These are phyloP conservation scores for Brachyrhaphis roseni DNA, from an alignment of 2,797 vertebrate species.

Conservation along the genomic window DNA sequence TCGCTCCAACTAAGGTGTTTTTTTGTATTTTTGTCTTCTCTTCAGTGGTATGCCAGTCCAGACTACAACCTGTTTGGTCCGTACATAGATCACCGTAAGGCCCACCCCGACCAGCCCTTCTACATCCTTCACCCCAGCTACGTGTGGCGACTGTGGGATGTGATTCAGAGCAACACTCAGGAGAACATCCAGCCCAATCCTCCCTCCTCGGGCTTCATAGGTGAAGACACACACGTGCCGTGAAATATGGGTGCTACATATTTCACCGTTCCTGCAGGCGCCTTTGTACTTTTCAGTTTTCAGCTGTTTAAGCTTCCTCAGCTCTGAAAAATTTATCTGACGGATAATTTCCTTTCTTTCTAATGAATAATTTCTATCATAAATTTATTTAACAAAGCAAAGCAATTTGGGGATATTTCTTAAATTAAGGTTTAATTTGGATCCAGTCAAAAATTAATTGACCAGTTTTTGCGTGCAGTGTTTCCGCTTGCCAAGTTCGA, in stretches of 20 bases:
- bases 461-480: neutral
- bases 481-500: neutral
- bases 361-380: neutral
- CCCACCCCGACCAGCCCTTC: constrained; percentile 89
- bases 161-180: constrained; percentile 94
- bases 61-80: constrained; percentile 98
- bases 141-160: constrained; percentile 97
- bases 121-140: constrained; percentile 97
- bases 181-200: constrained; percentile 98
- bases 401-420: neutral
- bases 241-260: neutral
- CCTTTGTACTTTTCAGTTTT: neutral
- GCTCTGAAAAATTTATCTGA: neutral
- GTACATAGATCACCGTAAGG: constrained; percentile 88
- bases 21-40: neutral
- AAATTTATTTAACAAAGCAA: neutral
- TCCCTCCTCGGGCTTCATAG: constrained; percentile 97
- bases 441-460: neutral
- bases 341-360: neutral
- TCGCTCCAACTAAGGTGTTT: neutral
- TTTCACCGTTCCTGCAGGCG: neutral
- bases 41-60: constrained; percentile 93
- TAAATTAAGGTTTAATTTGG: neutral
- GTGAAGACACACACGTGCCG: constrained; percentile 73
- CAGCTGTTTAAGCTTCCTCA: neutral